Conservation (phyloP, 2,888 invertebrate genomes). For the Coelopa pilipes region DNA sequence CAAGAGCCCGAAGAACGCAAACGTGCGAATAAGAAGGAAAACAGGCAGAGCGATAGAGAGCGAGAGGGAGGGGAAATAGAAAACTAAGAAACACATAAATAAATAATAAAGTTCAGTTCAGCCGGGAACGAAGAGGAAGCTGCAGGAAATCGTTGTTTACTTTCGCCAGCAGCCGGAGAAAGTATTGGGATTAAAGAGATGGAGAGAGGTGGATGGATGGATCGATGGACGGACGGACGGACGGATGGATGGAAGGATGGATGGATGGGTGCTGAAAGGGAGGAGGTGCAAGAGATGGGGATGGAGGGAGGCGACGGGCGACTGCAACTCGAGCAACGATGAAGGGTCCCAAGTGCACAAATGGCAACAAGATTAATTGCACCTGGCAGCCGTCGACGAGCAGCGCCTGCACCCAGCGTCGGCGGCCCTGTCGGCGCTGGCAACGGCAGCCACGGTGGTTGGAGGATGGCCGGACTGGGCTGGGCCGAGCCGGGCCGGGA, state of each 20-base stretch:
- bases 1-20: not conserved
- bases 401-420: no score
- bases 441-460: not conserved
- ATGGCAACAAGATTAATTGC: slow-evolving; percentile 20
- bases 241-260: not conserved
- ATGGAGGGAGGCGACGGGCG: not conserved
- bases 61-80: not conserved
- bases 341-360: not conserved
- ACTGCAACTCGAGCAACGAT: no score
- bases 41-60: not conserved
- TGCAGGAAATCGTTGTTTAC: not conserved
- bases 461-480: no score
- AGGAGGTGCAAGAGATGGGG: not conserved
- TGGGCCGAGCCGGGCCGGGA: no score
- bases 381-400: not conserved
- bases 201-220: not conserved
- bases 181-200: not conserved
- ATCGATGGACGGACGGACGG: no score
- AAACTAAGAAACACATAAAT: not conserved
- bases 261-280: not conserved
- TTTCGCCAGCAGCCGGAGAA: not conserved
- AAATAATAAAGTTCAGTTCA: not conserved
- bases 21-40: no score
- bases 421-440: not conserved
- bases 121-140: not conserved